These are phyloP conservation scores for Anseranas semipalmata DNA, from an alignment of 2,113 vertebrate genomes.

Conservation along the genomic window DNA sequence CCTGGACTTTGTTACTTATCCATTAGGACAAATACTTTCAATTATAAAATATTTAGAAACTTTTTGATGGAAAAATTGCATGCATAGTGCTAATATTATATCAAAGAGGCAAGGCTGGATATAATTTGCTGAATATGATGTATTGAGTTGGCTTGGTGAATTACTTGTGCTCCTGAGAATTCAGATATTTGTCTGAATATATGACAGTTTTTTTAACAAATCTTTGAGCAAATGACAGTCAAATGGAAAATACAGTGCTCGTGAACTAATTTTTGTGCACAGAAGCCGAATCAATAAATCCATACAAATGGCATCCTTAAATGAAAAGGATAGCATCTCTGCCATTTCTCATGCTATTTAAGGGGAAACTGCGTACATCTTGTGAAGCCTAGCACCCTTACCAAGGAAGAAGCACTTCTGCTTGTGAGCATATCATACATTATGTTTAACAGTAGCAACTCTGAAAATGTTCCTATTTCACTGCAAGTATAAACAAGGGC, in stretches of 20 bases:
- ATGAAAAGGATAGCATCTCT: not conserved
- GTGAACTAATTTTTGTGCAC: not conserved
- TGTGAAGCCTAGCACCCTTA: not conserved
- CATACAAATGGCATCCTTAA: not conserved
- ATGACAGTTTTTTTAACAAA: not conserved
- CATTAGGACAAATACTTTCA: not conserved
- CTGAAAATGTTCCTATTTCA: rapidly evolving
- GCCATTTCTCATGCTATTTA: not conserved
- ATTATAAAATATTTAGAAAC: not conserved
- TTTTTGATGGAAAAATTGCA: not conserved
- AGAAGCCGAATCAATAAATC: conserved; percentile 8
- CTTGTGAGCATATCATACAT: not conserved
- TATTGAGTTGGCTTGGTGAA: not conserved
- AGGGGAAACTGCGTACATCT: not conserved
- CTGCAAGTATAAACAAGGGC: not conserved
- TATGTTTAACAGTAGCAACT: not conserved
- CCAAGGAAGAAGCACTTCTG: not conserved
- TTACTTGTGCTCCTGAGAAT: not conserved
- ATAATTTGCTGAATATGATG: not conserved
- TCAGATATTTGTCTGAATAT: conserved; percentile 10
- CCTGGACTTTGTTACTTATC: not conserved
- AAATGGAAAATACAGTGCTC: not conserved
- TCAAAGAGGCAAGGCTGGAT: not conserved
- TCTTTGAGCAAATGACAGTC: not conserved
- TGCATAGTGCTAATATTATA: not conserved